These are phyloP conservation scores for Pygoscelis adeliae DNA, from an alignment of 2,113 vertebrate genomes.

Conservation along the genomic window DNA sequence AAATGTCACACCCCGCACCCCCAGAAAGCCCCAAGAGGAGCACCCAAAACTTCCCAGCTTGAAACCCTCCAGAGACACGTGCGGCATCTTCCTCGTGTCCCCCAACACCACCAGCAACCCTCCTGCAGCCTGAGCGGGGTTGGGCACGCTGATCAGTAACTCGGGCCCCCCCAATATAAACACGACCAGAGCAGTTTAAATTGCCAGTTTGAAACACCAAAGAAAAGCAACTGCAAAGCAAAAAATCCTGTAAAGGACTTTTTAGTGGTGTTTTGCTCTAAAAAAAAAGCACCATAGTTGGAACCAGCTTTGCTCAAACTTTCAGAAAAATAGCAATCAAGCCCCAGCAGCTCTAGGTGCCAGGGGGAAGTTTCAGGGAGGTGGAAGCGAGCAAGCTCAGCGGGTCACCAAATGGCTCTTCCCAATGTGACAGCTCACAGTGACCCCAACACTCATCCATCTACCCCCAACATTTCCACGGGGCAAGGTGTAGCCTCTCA, in stretches of 20 bases:
- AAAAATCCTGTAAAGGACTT: not conserved
- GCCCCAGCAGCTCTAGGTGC: not conserved
- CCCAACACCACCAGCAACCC: not conserved
- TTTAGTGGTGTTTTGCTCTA: not conserved
- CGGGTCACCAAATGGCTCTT: not conserved
- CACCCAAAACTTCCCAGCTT: not conserved
- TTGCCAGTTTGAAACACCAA: not conserved
- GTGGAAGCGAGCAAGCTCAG: not conserved
- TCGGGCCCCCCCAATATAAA: not conserved
- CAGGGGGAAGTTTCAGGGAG: not conserved
- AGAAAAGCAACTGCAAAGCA: not conserved
- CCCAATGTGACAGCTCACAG: not conserved
- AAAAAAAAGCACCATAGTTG: not conserved
- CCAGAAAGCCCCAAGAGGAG: not conserved
- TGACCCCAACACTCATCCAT: not conserved
- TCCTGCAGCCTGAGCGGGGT: not conserved
- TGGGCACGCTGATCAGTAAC: accelerated
- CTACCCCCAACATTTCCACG: accelerated
- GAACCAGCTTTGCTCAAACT: not conserved
- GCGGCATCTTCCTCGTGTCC: not conserved
- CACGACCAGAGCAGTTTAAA: not conserved
- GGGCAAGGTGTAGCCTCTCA: not conserved
- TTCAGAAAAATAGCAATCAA: not conserved
- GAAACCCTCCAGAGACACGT: accelerated
- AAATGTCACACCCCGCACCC: accelerated